Evolutionary conservation across 2,888 invertebrate genomes (phyloP), one percentile per base, ranked within the genome.

Genomic region (Drosophila falleni): DNA sequence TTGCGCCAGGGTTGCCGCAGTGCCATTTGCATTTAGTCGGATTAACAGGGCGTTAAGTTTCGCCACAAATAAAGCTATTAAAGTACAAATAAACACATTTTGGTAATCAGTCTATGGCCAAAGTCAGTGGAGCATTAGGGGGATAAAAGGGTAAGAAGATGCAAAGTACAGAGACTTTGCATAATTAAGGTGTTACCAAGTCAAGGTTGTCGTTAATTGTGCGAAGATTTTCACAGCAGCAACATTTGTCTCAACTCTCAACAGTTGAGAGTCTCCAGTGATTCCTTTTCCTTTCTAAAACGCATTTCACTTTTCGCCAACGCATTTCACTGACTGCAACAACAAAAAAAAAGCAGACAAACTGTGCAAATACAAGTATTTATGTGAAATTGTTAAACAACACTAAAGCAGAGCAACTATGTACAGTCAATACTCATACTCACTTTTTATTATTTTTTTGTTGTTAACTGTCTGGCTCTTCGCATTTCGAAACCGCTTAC

Each of bases 31-130:
- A 81, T 85, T 90, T 85, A 90, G 81, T 70, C 56, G 71, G 78
- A 68, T 89, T 86, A 89, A 90, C 90, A 87, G 90, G 81, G 89
- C 89, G 89, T 89, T 83, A 87, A 87, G 86, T 83, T 87, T 75
- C 88, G 74, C 71, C 87, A 86, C 60, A 60, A 69, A 72, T 75
- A 66, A 54, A 70, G 50, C 29, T 51, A 74, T 85, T 65, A 89
- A 56, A 56, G 15, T 46, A 54, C 35, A 67, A 59, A 72, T 59
- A 63, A 61, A 62, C 61, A 61, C 61, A 77, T 65, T 64, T 78
- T 64, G 64, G 79, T 56, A 63, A 70, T 65, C 65, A 74, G 74
- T 26, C 50, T 33, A 35, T 49, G 56, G 42, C 35, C 46, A 62
- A 55, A 71, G 41, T 46, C 59, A 59, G 44, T 49, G 58, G 53